These are phyloP conservation scores for Steinernema scapterisci DNA, from an alignment of 2,888 invertebrate species.

Conservation along the genomic window DNA sequence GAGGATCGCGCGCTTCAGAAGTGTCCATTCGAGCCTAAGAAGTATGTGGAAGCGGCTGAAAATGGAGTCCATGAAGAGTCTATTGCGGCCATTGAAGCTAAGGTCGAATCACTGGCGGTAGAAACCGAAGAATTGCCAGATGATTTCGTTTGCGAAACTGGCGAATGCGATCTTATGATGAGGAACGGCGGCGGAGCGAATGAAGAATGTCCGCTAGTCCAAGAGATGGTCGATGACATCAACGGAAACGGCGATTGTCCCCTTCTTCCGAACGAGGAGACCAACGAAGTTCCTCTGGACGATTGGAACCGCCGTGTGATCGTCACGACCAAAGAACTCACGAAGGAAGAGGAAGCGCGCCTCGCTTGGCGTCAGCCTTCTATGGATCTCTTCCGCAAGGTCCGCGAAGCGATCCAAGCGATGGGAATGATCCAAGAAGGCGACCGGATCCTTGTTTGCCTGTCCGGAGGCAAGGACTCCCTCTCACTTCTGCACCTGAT, in stretches of 20 bases:
- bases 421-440: constrained; percentile 73
- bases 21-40: constrained; percentile 27
- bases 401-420: constrained; percentile 51
- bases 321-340: constrained; percentile 69
- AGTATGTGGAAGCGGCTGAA: background rate
- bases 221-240: background rate
- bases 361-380: constrained; percentile 78
- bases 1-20: background rate
- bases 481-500: constrained; percentile 82
- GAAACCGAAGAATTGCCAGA: constrained; percentile 31
- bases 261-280: constrained; percentile 14
- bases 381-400: constrained; percentile 79
- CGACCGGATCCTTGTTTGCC: constrained; percentile 82
- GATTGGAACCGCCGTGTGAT: constrained; percentile 53
- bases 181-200: constrained; percentile 12
- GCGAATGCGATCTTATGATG: constrained; percentile 20
- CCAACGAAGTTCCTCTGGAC: constrained; percentile 36
- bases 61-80: constrained; percentile 25
- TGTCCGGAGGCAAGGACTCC: constrained; percentile 84
- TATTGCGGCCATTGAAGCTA: background rate
- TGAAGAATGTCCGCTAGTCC: constrained; percentile 10
- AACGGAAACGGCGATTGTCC: constrained; percentile 9
- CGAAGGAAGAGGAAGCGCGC: constrained; percentile 35
- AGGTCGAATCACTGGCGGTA: background rate
- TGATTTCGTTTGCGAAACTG: constrained; percentile 34